Conservation (phyloP, 2,888 invertebrate species). For the Drosophila barbarae region DNA sequence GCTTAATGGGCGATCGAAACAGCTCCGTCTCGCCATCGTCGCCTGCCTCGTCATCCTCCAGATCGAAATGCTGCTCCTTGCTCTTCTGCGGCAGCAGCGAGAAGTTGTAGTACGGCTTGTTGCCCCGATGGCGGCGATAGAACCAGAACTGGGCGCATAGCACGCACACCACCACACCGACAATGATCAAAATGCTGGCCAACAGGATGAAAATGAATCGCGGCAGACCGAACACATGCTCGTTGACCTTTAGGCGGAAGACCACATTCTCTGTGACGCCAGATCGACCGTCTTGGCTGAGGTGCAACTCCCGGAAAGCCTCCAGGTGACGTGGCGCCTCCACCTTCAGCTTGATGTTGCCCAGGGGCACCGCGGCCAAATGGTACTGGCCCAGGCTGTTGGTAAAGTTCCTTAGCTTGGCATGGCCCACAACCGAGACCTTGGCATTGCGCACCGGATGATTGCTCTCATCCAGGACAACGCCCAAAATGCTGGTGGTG, state of each 20-base stretch:
- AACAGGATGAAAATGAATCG: conserved; percentile 87
- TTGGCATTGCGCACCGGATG: conserved; percentile 82
- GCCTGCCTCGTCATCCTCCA: conserved; percentile 78
- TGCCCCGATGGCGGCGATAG: conserved; percentile 63
- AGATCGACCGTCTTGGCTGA: conserved; percentile 76
- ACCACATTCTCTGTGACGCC: conserved; percentile 83
- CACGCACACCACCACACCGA: conserved; percentile 69
- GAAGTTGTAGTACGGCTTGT: conserved; percentile 78
- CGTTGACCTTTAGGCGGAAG: conserved; percentile 85
- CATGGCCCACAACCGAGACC: conserved; percentile 78
- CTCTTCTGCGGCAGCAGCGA: conserved; percentile 78
- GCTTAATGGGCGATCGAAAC: conserved; percentile 78
- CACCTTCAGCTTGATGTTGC: conserved; percentile 81
- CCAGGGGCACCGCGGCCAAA: conserved; percentile 71
- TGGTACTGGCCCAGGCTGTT: conserved; percentile 75
- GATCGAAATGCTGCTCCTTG: conserved; percentile 77
- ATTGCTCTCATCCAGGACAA: conserved; percentile 83
- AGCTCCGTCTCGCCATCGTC: conserved; percentile 78
- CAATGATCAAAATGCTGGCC: conserved; percentile 81
- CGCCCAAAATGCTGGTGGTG: conserved; percentile 79
- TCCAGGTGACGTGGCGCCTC: conserved; percentile 83
- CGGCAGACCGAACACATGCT: conserved; percentile 87
- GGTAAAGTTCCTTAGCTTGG: conserved; percentile 74
- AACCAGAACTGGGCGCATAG: conserved; percentile 76
- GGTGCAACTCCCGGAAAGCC: conserved; percentile 74